These are phyloP conservation scores for Hermodice carunculata DNA, from an alignment of 2,888 invertebrate genomes.

Conservation along the genomic window DNA sequence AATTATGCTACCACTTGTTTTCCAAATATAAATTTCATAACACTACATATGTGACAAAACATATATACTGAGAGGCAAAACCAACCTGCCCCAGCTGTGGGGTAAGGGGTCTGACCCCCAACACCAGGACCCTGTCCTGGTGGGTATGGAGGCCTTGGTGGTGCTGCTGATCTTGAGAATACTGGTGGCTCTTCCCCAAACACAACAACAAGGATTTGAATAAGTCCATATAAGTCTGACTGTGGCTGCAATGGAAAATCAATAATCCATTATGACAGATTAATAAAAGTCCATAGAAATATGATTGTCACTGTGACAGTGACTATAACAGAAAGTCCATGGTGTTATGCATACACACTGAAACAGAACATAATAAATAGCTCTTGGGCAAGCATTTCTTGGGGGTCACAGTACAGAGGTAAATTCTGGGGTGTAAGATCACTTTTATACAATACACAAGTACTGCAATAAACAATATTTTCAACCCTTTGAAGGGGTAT, in stretches of 20 bases:
- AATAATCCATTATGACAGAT: too few species aligned
- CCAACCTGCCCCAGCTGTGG: conserved; percentile 11
- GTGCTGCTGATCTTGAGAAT: conserved; percentile 61
- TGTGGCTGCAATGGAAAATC: conserved; percentile 77
- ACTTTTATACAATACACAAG: too few species aligned
- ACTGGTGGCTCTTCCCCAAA: conserved; percentile 98
- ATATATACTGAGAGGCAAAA: background rate
- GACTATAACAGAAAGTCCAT: background rate
- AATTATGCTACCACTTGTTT: too few species aligned
- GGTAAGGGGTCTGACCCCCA: conserved; percentile 30
- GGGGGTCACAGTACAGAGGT: too few species aligned
- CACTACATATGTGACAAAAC: background rate
- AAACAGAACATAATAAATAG: too few species aligned
- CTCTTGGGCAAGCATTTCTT: too few species aligned
- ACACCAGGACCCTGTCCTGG: background rate
- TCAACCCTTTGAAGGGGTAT: too few species aligned
- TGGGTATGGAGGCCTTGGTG: conserved; percentile 38
- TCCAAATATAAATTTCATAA: background rate
- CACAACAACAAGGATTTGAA: conserved; percentile 88
- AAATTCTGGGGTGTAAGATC: too few species aligned
- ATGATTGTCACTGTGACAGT: background rate
- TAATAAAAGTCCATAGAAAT: background rate
- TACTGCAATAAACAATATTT: too few species aligned
- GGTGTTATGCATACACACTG: too few species aligned
- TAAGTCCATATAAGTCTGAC: conserved; percentile 88